Evolutionary conservation across 2,888 invertebrate genomes (phyloP), one percentile per base, ranked within the genome.

Genomic region (Electrophaes corylata): DNA sequence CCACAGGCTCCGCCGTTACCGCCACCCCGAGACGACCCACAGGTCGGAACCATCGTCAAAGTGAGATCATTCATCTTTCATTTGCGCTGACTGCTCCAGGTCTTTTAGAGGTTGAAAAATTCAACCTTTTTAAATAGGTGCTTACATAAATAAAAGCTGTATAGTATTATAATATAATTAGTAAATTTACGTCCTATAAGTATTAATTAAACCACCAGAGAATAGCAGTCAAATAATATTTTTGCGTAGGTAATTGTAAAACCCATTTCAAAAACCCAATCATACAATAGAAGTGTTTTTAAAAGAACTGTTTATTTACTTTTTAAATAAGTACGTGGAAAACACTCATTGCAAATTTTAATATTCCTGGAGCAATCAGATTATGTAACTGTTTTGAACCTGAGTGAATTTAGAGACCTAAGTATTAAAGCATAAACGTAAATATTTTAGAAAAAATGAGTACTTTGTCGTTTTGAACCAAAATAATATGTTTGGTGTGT

Each of bases 41-140:
- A 96, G 89, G 96, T 97, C 91, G 96, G 96, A 82, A 97, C 96
- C 78, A 95, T 97, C 88, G 96, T 97, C 92, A 96, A 96, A 95
- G 97, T 96, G 94, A 93, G 93, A 86, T 86, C 79, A 78, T 78
- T 66, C 64, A 69, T 76, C 78, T 76, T 75, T 73, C 70, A 65
- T 64, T 46, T 2, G 11, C 16, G 4, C 47, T 57, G 52, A 43
- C 54, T 65, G 65, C 67, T 65, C 60, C 65, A 63, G 65, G 62
- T 31, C 19, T n/a, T 8, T n/a, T n/a, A 20, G 5, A 12, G 26
- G 14, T 37, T 16, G 16, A 37, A 16, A 2, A 10, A 37, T 37
- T 16, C 37, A 37, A 16, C 10, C 6, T 16, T 16, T 37, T 29
- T 29, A 6, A 4, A 29, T 23, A 4, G 6, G 4, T 23, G 23